A percentile compares a stretch with the other conserved stretches of the same genome.
Evolutionary conservation across 2,113 vertebrate species (phyloP).

Genomic region (Serinus canaria): DNA sequence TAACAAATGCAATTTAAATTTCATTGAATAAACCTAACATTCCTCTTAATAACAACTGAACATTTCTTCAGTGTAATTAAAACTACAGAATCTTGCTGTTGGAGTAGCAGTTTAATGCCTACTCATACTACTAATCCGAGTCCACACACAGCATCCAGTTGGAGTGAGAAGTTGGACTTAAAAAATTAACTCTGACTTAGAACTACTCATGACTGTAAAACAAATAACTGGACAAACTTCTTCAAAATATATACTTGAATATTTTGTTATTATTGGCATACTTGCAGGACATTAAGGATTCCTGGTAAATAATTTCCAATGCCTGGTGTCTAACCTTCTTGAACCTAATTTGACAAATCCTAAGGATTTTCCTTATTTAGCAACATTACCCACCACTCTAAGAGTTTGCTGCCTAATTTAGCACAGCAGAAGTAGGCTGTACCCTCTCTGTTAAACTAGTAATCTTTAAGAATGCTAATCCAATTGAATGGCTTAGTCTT

Average conservation of each 20-base stretch:
- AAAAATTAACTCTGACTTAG: background rate
- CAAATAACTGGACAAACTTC: background rate
- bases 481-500: conserved; percentile 42
- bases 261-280: background rate
- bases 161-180: background rate
- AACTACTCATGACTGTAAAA: background rate
- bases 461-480: conserved; percentile 61
- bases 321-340: conserved; percentile 16
- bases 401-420: background rate
- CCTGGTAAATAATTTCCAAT: background rate
- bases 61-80: background rate
- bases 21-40: background rate
- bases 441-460: conserved; percentile 19
- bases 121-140: background rate
- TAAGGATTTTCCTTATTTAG: conserved; percentile 60
- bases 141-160: background rate
- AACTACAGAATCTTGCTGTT: background rate
- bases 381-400: background rate
- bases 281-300: background rate
- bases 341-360: conserved; percentile 50
- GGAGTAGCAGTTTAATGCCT: background rate
- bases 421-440: conserved; percentile 20
- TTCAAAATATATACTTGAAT: background rate
- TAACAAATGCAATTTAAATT: background rate
- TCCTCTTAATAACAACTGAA: background rate